These are phyloP conservation scores for Coelopa frigida DNA, from an alignment of 1,140 invertebrate genomes.

Conservation along the genomic window DNA sequence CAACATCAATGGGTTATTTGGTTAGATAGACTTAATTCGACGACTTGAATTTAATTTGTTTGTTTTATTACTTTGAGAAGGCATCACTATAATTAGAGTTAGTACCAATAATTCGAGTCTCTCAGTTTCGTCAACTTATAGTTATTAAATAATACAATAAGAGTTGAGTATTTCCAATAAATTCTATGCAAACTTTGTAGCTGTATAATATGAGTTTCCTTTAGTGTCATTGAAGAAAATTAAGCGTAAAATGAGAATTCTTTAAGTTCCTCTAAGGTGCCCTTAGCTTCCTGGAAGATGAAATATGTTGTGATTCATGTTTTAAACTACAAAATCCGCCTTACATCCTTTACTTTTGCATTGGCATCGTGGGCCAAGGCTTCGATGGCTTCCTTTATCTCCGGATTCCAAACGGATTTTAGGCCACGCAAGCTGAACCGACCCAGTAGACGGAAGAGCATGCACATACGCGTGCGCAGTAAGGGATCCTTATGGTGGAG, in stretches of 20 bases:
- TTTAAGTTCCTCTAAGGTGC: conserved; percentile 49
- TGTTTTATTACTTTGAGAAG: neutral
- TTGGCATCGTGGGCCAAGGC: conserved; percentile 49
- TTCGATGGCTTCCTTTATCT: conserved; percentile 50
- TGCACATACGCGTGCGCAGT: conserved; percentile 57
- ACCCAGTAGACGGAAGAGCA: conserved; percentile 57
- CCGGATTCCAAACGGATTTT: conserved; percentile 54
- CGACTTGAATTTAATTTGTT: neutral
- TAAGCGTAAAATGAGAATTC: conserved; percentile 48
- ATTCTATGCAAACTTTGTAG: neutral
- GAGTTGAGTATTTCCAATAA: neutral
- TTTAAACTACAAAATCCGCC: conserved; percentile 17
- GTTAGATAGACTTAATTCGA: neutral
- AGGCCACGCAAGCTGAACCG: conserved; percentile 58
- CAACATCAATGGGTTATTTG: conserved; percentile 17
- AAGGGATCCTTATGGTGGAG: conserved; percentile 55
- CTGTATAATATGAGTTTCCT: conserved; percentile 6
- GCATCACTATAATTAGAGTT: too few species aligned
- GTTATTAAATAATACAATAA: too few species aligned
- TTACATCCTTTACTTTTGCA: conserved; percentile 48
- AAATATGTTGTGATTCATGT: conserved; percentile 2
- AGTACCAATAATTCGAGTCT: too few species aligned
- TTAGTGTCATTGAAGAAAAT: neutral
- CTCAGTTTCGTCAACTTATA: too few species aligned
- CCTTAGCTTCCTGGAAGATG: conserved; percentile 48